Evolutionary conservation across 2,797 vertebrate genomes (phyloP).

Genomic region (Melanotaenia pygmaea): DNA sequence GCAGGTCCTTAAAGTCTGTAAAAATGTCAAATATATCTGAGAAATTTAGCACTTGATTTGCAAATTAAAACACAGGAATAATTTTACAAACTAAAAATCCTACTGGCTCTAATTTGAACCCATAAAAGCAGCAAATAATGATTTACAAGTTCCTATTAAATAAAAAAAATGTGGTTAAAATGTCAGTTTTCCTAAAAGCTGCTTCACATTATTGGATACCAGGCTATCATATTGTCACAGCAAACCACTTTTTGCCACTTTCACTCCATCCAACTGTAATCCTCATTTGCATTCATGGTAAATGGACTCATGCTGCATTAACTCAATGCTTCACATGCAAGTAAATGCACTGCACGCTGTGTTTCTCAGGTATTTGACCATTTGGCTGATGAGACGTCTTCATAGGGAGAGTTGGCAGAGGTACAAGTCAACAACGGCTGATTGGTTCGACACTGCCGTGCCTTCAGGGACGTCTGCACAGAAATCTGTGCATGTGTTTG

Average conservation of each 20-base stretch:
- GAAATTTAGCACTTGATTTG: no score
- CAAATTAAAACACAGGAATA: no score
- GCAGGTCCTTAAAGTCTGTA: no score
- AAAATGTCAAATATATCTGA: no score
- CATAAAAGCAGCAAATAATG: neutral
- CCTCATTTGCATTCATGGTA: neutral
- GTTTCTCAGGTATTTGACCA: slow-evolving; percentile 57
- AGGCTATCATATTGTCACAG: neutral
- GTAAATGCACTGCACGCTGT: neutral
- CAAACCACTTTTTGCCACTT: neutral
- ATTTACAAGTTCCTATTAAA: neutral
- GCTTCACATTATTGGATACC: neutral
- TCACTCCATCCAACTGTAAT: neutral
- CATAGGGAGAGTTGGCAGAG: slow-evolving; percentile 68
- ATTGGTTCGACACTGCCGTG: slow-evolving; percentile 64
- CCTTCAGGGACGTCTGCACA: slow-evolving; percentile 53
- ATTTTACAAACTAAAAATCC: neutral
- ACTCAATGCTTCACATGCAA: neutral
- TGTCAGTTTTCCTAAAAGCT: neutral
- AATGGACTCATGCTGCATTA: neutral
- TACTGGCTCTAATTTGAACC: neutral
- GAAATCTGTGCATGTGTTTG: slow-evolving; percentile 43
- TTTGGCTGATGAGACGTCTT: slow-evolving; percentile 61
- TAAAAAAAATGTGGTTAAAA: neutral
- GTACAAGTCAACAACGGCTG: slow-evolving; percentile 68